Conservation (phyloP, 2,888 invertebrate genomes). For the Meandrusa payeni region DNA sequence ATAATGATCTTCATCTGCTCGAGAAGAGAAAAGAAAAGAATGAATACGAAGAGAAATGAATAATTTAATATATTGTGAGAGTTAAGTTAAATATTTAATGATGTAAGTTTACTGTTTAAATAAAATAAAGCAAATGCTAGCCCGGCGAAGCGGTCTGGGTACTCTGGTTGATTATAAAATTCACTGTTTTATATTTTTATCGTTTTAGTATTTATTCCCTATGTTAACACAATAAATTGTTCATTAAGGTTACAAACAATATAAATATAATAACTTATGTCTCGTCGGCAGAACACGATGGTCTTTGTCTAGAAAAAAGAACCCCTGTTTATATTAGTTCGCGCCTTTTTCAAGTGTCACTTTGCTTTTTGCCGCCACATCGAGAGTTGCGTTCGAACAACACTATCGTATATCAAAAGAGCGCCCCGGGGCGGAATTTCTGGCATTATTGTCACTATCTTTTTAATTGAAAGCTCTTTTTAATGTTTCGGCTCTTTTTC, state of each 20-base stretch:
- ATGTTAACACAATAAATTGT: no score
- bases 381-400: slow-evolving; percentile 57
- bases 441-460: slow-evolving; percentile 72
- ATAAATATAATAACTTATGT: slow-evolving; percentile 3
- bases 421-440: slow-evolving; percentile 45
- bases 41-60: no score
- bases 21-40: no score
- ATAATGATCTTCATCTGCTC: no score
- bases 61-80: no score
- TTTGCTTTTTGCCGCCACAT: slow-evolving; percentile 73
- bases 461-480: slow-evolving; percentile 71
- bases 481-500: slow-evolving; percentile 60
- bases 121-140: no score
- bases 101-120: no score
- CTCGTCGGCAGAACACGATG: slow-evolving; percentile 26
- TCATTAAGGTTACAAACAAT: not conserved
- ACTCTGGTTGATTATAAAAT: no score
- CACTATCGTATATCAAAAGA: slow-evolving; percentile 78
- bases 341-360: slow-evolving; percentile 80
- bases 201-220: no score
- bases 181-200: no score
- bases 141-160: no score
- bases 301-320: slow-evolving; percentile 59
- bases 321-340: slow-evolving; percentile 71
- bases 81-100: no score